Conservation (phyloP, 2,113 vertebrate species). For the Pteruthius melanotis region DNA sequence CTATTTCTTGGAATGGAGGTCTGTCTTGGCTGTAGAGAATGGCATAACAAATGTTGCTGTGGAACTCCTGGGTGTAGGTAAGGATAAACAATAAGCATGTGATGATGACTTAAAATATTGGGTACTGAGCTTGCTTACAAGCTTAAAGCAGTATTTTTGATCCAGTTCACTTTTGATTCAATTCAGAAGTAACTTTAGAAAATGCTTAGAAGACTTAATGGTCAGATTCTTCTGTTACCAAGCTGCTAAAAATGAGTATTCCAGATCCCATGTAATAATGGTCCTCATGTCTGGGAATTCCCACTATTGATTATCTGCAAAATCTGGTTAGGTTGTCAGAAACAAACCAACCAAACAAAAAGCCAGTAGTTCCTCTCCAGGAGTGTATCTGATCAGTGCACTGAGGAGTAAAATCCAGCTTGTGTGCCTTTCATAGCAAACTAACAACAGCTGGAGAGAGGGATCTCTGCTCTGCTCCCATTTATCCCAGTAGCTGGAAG, state of each 20-base stretch:
- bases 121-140: background rate
- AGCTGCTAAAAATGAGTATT: background rate
- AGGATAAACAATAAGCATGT: slow-evolving; percentile 9
- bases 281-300: background rate
- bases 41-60: slow-evolving; percentile 81
- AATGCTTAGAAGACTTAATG: background rate
- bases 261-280: background rate
- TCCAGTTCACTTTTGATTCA: background rate
- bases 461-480: background rate
- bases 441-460: background rate
- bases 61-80: slow-evolving; percentile 96
- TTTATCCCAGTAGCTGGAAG: background rate
- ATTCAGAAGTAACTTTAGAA: background rate
- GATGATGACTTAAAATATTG: background rate
- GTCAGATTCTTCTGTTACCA: background rate
- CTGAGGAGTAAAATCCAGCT: background rate
- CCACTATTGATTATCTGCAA: background rate
- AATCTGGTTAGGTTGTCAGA: background rate
- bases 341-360: background rate
- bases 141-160: background rate
- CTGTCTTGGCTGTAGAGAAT: slow-evolving; percentile 82
- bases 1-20: slow-evolving; percentile 94
- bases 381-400: background rate
- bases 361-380: background rate
- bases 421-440: background rate